These are phyloP conservation scores for Passer domesticus DNA, from an alignment of 2,113 vertebrate species.

Conservation along the genomic window DNA sequence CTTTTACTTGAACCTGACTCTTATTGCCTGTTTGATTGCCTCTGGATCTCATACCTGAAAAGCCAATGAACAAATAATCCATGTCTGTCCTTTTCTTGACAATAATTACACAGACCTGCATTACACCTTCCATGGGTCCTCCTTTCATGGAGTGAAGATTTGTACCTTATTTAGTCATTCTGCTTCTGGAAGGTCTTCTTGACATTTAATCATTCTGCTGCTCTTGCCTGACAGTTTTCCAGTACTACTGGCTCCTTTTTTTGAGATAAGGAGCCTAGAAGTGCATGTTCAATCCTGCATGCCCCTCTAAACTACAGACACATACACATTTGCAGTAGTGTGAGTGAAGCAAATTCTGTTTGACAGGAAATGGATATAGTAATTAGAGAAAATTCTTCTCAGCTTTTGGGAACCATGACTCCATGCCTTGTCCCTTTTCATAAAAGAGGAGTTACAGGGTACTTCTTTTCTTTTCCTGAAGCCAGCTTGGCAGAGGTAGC, in stretches of 20 bases:
- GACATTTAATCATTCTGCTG: neutral
- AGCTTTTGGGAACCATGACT: neutral
- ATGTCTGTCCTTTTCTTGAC: neutral
- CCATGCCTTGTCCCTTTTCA: neutral
- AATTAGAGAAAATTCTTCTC: neutral
- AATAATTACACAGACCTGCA: neutral
- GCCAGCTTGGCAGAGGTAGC: neutral
- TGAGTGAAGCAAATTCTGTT: neutral
- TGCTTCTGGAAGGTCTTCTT: neutral
- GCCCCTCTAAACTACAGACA: neutral
- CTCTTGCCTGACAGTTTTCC: neutral
- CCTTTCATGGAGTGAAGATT: neutral
- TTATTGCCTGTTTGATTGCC: neutral
- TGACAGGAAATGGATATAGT: neutral
- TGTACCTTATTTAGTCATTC: neutral
- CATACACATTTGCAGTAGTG: neutral
- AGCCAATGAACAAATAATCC: neutral
- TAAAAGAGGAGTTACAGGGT: neutral
- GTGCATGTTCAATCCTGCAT: neutral
- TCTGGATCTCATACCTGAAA: neutral
- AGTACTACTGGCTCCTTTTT: neutral
- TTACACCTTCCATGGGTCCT: neutral
- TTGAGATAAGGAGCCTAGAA: neutral
- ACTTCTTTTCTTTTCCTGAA: neutral
- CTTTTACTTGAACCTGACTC: neutral